Evolutionary conservation across 2,888 invertebrate genomes (phyloP).

Genomic region (Chouioia cunea): DNA sequence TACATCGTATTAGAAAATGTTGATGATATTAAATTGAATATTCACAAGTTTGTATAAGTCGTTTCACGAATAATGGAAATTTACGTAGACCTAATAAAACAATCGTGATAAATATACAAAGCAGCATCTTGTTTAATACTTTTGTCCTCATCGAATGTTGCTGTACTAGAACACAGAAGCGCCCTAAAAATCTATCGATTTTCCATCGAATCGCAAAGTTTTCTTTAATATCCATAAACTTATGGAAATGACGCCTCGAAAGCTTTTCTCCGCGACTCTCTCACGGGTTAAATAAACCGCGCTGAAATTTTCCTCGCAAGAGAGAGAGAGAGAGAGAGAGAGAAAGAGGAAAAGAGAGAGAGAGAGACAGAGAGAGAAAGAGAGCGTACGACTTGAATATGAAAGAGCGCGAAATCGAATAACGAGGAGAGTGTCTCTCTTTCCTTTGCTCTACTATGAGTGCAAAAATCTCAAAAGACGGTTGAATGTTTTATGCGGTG

Average conservation of each 20-base stretch:
- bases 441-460: slow-evolving; percentile 44
- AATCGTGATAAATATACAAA: no score
- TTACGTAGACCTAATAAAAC: no score
- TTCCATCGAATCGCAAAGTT: neutral
- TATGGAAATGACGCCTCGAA: slow-evolving; percentile 25
- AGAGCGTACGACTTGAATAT: slow-evolving; percentile 31
- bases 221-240: slow-evolving; percentile 34
- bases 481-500: slow-evolving; percentile 57
- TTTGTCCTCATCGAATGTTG: no score
- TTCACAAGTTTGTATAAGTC: no score
- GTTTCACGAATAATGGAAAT: no score
- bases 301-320: slow-evolving; percentile 23
- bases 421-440: slow-evolving; percentile 18
- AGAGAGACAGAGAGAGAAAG: neutral
- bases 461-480: slow-evolving; percentile 46
- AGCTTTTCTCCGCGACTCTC: neutral
- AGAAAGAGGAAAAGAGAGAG: slow-evolving; percentile 9
- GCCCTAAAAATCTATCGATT: slow-evolving; percentile 27
- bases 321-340: slow-evolving; percentile 13
- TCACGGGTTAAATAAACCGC: slow-evolving; percentile 34
- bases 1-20: no score
- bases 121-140: no score
- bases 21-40: no score
- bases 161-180: no score
- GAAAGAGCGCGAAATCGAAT: slow-evolving; percentile 43